phyloP scores from a whole-genome alignment of 1,140 invertebrate species.

The Varroa destructor region DNA sequence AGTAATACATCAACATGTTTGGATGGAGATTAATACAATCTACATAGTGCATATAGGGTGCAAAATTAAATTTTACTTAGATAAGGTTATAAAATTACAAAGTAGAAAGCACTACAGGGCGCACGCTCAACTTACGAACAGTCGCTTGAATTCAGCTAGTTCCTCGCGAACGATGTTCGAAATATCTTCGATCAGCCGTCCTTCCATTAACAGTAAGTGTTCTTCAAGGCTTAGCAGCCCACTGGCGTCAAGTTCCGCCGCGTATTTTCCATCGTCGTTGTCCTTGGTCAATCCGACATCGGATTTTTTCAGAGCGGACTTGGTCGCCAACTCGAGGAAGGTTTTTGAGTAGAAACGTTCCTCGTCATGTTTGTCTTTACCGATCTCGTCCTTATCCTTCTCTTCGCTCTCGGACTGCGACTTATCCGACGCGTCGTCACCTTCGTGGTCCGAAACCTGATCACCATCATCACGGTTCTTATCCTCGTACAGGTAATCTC shows the following conservation, averaged over 20 bases:
- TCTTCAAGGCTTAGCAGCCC: conserved; percentile 5
- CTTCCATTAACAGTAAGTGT: conserved; percentile 15
- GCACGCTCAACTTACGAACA: conserved; percentile 2
- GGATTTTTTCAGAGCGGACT: conserved; percentile 20
- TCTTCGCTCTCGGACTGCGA: conserved; percentile 19
- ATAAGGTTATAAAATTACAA: too few species aligned
- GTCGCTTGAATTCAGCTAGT: conserved; percentile 11
- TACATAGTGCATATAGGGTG: too few species aligned
- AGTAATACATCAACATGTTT: too few species aligned
- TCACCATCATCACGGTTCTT: conserved; percentile 24
- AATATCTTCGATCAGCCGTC: conserved; percentile 24
- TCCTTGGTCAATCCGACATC: not conserved
- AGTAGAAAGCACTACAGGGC: not conserved
- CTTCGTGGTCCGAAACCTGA: conserved; percentile 25
- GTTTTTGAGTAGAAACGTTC: conserved; percentile 14
- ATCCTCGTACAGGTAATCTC: conserved; percentile 18
- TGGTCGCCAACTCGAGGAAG: not conserved
- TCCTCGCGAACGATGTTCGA: conserved; percentile 19
- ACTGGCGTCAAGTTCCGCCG: not conserved
- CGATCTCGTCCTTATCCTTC: conserved; percentile 5
- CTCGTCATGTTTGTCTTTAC: conserved; percentile 7
- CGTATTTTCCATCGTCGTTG: conserved; percentile 10
- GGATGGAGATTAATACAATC: too few species aligned
- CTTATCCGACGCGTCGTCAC: conserved; percentile 27
- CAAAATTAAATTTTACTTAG: too few species aligned